phyloP scores from a whole-genome alignment of 2,113 vertebrate genomes.

The Anguilla japonica region DNA sequence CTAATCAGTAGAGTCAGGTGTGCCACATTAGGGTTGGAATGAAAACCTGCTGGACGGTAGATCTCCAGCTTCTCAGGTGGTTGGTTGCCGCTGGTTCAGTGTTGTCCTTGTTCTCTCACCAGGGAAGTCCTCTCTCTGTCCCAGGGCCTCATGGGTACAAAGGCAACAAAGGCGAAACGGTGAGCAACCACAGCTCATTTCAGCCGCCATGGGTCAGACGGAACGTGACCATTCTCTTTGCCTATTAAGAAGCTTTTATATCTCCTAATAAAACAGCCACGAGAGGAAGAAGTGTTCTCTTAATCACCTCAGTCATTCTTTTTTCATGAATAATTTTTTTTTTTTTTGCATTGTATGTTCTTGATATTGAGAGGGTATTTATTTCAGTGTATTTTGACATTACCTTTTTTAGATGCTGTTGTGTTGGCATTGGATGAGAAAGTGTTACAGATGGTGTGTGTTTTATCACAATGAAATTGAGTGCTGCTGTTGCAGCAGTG shows the following conservation, averaged over 20 bases:
- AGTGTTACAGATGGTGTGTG: too few relatives aligned
- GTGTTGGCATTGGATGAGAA: too few relatives aligned
- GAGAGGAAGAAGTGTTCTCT: not conserved
- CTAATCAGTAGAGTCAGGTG: too few relatives aligned
- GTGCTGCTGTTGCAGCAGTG: too few relatives aligned
- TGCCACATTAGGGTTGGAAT: too few relatives aligned
- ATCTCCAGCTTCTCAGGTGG: too few relatives aligned
- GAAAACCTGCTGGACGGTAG: too few relatives aligned
- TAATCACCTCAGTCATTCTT: not conserved
- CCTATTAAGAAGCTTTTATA: not conserved
- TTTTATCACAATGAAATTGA: too few relatives aligned
- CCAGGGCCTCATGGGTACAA: constrained; percentile 82
- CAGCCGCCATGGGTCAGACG: not conserved
- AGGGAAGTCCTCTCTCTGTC: constrained; percentile 75
- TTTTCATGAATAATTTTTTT: too few relatives aligned
- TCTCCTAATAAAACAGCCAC: not conserved
- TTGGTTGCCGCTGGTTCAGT: not conserved
- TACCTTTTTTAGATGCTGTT: too few relatives aligned
- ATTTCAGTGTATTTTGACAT: not conserved
- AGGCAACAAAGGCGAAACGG: constrained; percentile 79
- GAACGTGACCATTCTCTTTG: not conserved
- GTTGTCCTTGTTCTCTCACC: constrained; percentile 18
- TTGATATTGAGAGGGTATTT: not conserved
- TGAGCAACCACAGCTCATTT: constrained; percentile 52
- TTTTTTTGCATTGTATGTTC: not conserved